These are phyloP conservation scores for Hassar affinis DNA, from an alignment of 2,113 vertebrate species.

Conservation along the genomic window DNA sequence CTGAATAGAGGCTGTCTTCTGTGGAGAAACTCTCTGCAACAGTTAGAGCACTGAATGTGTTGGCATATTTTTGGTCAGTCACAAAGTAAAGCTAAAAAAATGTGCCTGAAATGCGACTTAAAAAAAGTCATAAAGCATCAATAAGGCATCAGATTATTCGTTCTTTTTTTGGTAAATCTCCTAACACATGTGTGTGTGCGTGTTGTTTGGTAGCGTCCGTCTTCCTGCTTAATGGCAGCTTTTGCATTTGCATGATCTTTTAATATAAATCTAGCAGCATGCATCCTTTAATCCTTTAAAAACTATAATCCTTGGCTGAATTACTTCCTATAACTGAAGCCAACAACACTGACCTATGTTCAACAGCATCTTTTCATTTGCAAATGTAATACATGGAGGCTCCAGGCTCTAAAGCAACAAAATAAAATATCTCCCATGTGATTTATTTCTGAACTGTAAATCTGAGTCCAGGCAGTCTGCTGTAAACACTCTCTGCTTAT, in stretches of 20 bases:
- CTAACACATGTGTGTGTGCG: not conserved
- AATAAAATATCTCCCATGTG: conserved; percentile 5
- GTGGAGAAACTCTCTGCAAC: conserved; percentile 25
- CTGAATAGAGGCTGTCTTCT: conserved; percentile 61
- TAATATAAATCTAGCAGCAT: not conserved
- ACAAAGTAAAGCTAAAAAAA: not conserved
- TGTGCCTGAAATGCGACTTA: not conserved
- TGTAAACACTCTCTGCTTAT: conserved; percentile 15
- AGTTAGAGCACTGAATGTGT: conserved; percentile 26
- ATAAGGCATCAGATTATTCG: not conserved
- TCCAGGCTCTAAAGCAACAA: not conserved
- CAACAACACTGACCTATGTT: not conserved
- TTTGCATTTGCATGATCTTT: not conserved
- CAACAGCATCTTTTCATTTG: conserved; percentile 36
- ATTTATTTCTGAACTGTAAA: conserved; percentile 28
- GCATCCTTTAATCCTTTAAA: conserved; percentile 12
- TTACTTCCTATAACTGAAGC: not conserved
- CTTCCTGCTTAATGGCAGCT: not conserved
- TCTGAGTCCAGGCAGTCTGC: conserved; percentile 6
- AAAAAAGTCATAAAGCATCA: not conserved
- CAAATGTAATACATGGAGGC: conserved; percentile 24
- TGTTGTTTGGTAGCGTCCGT: not conserved
- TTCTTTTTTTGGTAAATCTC: not conserved
- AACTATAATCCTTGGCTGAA: conserved; percentile 6
- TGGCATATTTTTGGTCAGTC: not conserved